Evolutionary conservation across 2,797 vertebrate species (phyloP).

Genomic region (Glossophaga mutica): DNA sequence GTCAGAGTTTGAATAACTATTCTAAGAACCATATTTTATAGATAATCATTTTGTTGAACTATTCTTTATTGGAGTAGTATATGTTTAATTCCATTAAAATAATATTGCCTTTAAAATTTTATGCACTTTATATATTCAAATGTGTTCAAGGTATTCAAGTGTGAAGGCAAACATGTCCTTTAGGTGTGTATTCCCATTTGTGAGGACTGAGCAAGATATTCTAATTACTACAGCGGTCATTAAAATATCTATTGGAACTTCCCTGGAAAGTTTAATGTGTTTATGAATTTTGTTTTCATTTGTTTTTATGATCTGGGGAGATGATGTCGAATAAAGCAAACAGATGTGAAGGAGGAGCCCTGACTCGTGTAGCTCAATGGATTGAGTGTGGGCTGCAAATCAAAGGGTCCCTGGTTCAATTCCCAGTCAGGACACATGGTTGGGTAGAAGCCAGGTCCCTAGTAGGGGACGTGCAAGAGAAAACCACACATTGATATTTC

Average conservation of each 20-base stretch:
- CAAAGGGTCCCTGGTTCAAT: too few species aligned
- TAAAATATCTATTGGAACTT: background rate
- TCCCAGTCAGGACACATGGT: too few species aligned
- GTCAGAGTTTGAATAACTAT: conserved; percentile 1
- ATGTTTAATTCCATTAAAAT: conserved; percentile 41
- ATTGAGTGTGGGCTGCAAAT: too few species aligned
- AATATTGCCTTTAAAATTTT: background rate
- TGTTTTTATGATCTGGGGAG: background rate
- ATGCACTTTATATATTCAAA: background rate
- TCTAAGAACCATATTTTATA: background rate
- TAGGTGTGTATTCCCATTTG: background rate
- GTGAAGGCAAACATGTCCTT: background rate
- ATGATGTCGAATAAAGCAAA: background rate
- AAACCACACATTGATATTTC: too few species aligned
- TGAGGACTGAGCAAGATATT: background rate
- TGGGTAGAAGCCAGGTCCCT: too few species aligned
- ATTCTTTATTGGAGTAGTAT: background rate
- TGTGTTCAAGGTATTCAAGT: background rate
- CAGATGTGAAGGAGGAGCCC: background rate
- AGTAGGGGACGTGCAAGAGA: too few species aligned
- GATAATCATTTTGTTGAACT: conserved; percentile 7
- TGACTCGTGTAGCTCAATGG: too few species aligned
- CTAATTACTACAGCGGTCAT: background rate
- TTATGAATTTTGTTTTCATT: background rate
- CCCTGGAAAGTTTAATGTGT: background rate